Evolutionary conservation across 2,888 invertebrate species (phyloP), one percentile per base, ranked within the genome.

Genomic region (Onchidella celtica): DNA sequence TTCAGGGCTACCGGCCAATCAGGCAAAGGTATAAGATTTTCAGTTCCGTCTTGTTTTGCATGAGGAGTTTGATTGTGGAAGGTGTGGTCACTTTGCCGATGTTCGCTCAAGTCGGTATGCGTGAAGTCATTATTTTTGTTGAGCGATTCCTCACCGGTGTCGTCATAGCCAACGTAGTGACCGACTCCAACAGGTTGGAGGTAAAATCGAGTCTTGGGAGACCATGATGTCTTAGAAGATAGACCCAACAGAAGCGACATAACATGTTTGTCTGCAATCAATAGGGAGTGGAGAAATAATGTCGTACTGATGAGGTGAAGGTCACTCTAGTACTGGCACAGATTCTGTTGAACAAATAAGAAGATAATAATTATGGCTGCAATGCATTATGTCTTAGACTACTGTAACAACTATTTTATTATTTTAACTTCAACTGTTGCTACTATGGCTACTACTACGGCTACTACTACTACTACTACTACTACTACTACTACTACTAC

Each of bases 1-100:
- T 27, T 69, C 47, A 74, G 79, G 9, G 90, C 88, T 17, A 68
- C 79, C 3, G 81, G 91, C 90, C 93, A 93, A 80, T 94, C 93
- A 34, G 94, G 93, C 24, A 92, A 47, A 14, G 82, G 83, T 2
- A 80, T 75, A 11, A 84, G 29, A n/a, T 27, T 40, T 65, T 63
- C 32, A n/a, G 34, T n/a, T 27, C n/a, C 32, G 14, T n/a, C 3
- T n/a, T 17, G 21, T 29, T 57, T 55, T 3, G 29, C 70, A 55
- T 11, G 70, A 55, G 32, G 21, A 29, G 17, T 70, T 17, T n/a
- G 29, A 57, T 57, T 72, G 11, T 6, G 34, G 9, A 32, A 11
- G 3, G 2, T 21, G 21, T 55, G 29, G 32, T 57, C 57, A 3
- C 11, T 21, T n/a, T 4, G 32, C 21, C 17, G 6, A 3, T 29